phyloP scores from a whole-genome alignment of 1,140 invertebrate species.

The Steinernema feltiae region DNA sequence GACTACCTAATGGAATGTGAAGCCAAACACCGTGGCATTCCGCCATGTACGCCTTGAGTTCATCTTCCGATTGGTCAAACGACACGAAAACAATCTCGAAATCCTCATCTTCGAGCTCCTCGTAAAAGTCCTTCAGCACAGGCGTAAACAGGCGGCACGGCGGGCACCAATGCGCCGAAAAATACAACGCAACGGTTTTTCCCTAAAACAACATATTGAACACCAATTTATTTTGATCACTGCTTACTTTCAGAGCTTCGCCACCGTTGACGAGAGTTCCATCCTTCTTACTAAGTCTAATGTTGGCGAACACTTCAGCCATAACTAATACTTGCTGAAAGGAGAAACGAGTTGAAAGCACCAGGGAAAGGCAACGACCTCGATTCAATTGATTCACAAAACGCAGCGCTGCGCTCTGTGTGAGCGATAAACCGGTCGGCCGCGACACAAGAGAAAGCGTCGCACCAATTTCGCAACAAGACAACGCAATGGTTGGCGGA shows the following conservation, averaged over 20 bases:
- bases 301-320: background rate
- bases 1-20: constrained; percentile 49
- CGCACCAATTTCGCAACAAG: too few species aligned
- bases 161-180: constrained; percentile 64
- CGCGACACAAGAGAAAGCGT: too few species aligned
- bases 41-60: constrained; percentile 56
- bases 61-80: constrained; percentile 50
- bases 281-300: constrained; percentile 14
- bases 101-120: background rate
- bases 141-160: constrained; percentile 63
- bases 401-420: too few species aligned
- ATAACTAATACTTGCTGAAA: too few species aligned
- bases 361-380: too few species aligned
- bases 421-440: too few species aligned
- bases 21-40: constrained; percentile 59
- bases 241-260: constrained; percentile 1
- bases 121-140: constrained; percentile 46
- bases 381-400: too few species aligned
- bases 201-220: constrained; percentile 15
- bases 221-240: constrained; percentile 1
- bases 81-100: too few species aligned
- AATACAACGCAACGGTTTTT: constrained; percentile 59
- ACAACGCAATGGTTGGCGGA: too few species aligned
- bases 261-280: background rate
- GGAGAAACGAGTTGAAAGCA: too few species aligned